Conservation (phyloP, 2,888 invertebrate genomes). For the Cephus pygmeus region DNA sequence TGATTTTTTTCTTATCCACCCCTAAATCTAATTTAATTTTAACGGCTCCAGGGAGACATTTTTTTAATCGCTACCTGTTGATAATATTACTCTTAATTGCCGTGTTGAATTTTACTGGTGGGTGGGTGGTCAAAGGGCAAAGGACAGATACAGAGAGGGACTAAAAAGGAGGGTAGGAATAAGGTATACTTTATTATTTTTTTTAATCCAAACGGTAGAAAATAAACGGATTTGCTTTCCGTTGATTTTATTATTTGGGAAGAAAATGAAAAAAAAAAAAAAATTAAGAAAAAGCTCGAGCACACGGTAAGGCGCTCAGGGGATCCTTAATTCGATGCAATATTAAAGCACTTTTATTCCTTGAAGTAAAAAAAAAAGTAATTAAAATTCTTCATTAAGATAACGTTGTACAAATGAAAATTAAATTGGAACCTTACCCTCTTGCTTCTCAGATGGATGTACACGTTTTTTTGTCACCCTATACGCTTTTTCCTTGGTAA, state of each 20-base stretch:
- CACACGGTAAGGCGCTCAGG: background rate
- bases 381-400: constrained; percentile 55
- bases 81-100: too few relatives aligned
- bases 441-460: too few relatives aligned
- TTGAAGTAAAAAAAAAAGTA: constrained; percentile 28
- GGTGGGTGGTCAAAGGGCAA: too few relatives aligned
- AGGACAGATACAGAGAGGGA: too few relatives aligned
- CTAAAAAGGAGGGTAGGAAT: too few relatives aligned
- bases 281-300: background rate
- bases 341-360: background rate
- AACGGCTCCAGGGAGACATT: too few relatives aligned
- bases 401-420: constrained; percentile 55
- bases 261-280: background rate
- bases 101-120: too few relatives aligned
- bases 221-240: background rate
- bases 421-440: constrained; percentile 28
- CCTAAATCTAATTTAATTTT: too few relatives aligned
- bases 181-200: too few relatives aligned
- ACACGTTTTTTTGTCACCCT: background rate
- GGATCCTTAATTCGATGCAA: background rate
- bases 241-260: background rate
- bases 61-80: too few relatives aligned
- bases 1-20: too few relatives aligned
- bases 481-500: background rate
- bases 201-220: background rate